phyloP scores from a whole-genome alignment of 2,113 vertebrate genomes.

The Genyomyrus donnyi region DNA sequence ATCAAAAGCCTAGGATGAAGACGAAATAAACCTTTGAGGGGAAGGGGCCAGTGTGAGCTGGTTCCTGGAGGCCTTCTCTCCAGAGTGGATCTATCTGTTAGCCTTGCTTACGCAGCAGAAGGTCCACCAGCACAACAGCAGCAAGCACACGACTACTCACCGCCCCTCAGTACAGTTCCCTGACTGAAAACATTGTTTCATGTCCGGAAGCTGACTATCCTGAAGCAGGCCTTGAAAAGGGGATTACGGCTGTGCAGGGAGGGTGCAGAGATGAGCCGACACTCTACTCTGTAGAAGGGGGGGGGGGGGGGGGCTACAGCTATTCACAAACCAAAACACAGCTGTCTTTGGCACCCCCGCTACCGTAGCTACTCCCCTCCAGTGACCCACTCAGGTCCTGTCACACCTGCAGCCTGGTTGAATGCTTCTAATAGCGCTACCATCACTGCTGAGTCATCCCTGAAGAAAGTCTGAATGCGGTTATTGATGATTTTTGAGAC shows the following conservation, averaged over 20 bases:
- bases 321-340: conserved; percentile 28
- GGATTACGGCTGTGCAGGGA: conserved; percentile 18
- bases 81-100: background rate
- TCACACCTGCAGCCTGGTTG: background rate
- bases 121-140: background rate
- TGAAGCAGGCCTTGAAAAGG: background rate
- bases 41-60: background rate
- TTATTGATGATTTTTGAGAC: background rate
- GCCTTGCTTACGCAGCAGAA: background rate
- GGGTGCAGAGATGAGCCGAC: conserved; percentile 6
- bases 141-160: background rate
- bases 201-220: conserved; percentile 24
- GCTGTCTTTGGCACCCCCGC: conserved; percentile 12
- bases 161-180: too few species aligned
- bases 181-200: background rate
- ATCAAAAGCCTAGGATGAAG: conserved; percentile 10
- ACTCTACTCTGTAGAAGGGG: conserved; percentile 13
- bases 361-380: background rate
- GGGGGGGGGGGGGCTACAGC: conserved; percentile 26
- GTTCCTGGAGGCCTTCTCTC: background rate
- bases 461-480: background rate
- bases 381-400: background rate
- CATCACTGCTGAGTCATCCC: background rate
- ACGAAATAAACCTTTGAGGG: background rate
- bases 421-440: background rate